Conservation (phyloP, 2,888 invertebrate species). For the Muschampia plurimacula region DNA sequence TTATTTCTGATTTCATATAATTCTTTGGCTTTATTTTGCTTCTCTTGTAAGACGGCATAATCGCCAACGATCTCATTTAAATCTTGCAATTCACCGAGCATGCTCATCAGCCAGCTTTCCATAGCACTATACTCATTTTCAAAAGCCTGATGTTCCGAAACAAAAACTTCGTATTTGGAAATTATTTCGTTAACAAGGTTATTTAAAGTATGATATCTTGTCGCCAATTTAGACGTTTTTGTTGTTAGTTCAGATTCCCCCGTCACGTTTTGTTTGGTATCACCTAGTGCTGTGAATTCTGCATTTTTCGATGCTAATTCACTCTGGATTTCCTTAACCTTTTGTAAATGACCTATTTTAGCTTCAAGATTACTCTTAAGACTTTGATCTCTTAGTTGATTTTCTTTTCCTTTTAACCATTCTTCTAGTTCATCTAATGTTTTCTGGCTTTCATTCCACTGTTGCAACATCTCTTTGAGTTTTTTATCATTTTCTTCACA, state of each 20-base stretch:
- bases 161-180: constrained; percentile 92
- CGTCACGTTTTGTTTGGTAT: constrained; percentile 89
- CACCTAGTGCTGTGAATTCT: constrained; percentile 88
- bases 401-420: constrained; percentile 95
- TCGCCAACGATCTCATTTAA: constrained; percentile 95
- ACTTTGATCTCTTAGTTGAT: constrained; percentile 94
- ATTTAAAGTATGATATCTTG: constrained; percentile 92
- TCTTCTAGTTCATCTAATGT: constrained; percentile 91
- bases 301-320: constrained; percentile 89
- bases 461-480: constrained; percentile 90
- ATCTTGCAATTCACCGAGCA: constrained; percentile 90
- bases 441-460: constrained; percentile 93
- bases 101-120: constrained; percentile 90
- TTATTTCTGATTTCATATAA: constrained; percentile 92
- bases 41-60: constrained; percentile 92
- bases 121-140: constrained; percentile 90
- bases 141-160: constrained; percentile 94
- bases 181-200: constrained; percentile 94
- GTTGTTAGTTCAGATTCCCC: constrained; percentile 91
- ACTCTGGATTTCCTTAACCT: constrained; percentile 89
- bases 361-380: constrained; percentile 94
- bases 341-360: constrained; percentile 92
- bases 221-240: constrained; percentile 91
- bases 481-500: constrained; percentile 90
- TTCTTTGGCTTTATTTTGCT: constrained; percentile 92